Evolutionary conservation across 2,113 vertebrate species (phyloP), one percentile per base, ranked within the genome.

Genomic region (Drymodes brunneopygia): DNA sequence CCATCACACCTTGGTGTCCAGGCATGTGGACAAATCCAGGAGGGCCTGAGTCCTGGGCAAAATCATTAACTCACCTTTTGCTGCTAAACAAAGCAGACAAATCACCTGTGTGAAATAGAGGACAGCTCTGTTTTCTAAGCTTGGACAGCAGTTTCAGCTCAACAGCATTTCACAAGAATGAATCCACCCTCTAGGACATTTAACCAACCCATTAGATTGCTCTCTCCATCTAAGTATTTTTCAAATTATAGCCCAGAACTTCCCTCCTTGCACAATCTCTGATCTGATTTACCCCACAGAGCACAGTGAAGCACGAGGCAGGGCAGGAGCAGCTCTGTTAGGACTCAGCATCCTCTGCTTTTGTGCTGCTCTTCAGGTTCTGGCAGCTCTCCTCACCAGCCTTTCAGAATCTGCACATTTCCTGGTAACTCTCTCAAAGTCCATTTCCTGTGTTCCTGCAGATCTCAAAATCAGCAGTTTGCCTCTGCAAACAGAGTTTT

Each of bases 361-460:
- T 84, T 92, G 64, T 91, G 88, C 44, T 45, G 74, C 71, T 75
- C 86, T 81, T 77, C 78, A 88, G 85, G 51, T 62, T 77, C 70
- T 70, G 72, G 71, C 71, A 33, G 72, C 53, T 95, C 53, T 95
- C 78, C 79, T 66, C 71, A 51, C 50, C 81, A 75, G n/a, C 74
- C 60, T 81, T 78, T 83, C 92, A 66, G 48, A 78, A 89, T 61
- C 90, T 95, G 48, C 81, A 83, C 64, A 23, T 79, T 91, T 86
- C 73, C 82, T 66, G 48, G 3, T 69, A 81, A 80, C 61, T 75
- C 38, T 56, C 66, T 42, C 33, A 0, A 71, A 87, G 24, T 64
- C 67, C 35, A 31, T 74, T 83, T 89, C 70, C 70, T 44, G 19
- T 57, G 65, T 33, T 90, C 66, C 73, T 82, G 73, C 78, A 95